Base-by-base conservation (phyloP, 30 jellyfish, hydroid and myxozoan genomes). In the Hydra vulgaris region DNA sequence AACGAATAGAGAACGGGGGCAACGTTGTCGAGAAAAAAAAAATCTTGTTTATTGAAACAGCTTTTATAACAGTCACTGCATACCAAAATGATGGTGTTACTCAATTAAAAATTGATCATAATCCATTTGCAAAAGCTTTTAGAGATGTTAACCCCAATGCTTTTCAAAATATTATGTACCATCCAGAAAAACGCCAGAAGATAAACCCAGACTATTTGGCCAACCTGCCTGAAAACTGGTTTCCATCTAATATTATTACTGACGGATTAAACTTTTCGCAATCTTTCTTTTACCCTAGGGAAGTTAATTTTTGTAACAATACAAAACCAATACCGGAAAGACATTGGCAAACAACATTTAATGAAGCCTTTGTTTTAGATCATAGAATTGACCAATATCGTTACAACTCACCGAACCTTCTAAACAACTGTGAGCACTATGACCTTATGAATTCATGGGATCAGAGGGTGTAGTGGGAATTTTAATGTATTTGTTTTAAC, bases 121-220 rank as follows among this genome's bases (percentile, higher is more conserved):
- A 83, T 23, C 91, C 91, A 0, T 83, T 83, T 26, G 91, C 91
- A 16, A 83, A 83, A 24, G 91, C 91, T 15, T 83, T 83, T 66
- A 68, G 87, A 26, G 87, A 80, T 56, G 53, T 23, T 1, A 40
- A 40, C 12, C 61, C 61, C 12, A 40, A 40, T 12, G 12, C 61
- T 3, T 40, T 40, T 40, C 61, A 40, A 12, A 40, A 3, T 40
- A 12, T 3, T 3, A 40, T 40, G 61, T 5, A 40, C 61, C 61
- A 40, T 3, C 61, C 61, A 3, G 61, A 40, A 40, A 40, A 40
- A 40, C 61, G 61, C 8, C 61, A 40, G 12, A 40, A 40, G 61
- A 3, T 40, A 3, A 40, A 40, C 12, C 61, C 5, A 40, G 61
- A 40, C 12, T 40, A 40, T 40, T n/a, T n/a, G n/a, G n/a, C n/a